Conservation (phyloP, 2,888 invertebrate species). For the Desoria tigrina region DNA sequence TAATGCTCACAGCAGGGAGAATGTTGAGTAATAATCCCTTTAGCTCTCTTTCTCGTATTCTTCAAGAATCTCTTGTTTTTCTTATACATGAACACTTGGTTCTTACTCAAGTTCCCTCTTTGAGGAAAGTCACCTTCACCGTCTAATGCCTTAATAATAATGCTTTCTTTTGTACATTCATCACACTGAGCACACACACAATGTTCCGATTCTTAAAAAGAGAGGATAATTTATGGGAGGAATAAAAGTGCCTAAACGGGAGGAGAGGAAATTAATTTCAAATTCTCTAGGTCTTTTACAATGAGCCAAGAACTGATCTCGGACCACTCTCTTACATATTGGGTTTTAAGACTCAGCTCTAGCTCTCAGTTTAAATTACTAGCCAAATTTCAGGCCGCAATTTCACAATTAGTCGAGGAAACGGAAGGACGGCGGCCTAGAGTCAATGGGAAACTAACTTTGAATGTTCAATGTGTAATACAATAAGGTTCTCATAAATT, state of each 20-base stretch:
- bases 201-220: background rate
- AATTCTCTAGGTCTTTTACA: slow-evolving; percentile 22
- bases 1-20: background rate
- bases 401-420: background rate
- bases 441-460: background rate
- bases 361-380: slow-evolving; percentile 16
- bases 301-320: slow-evolving; percentile 7
- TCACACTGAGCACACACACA: background rate
- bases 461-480: background rate
- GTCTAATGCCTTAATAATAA: background rate
- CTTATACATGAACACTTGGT: too few species aligned
- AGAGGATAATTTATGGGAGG: background rate
- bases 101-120: too few species aligned
- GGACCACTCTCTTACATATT: slow-evolving; percentile 3
- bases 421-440: background rate
- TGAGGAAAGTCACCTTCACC: too few species aligned
- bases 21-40: background rate
- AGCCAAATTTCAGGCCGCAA: background rate
- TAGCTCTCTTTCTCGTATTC: background rate
- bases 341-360: slow-evolving; percentile 15
- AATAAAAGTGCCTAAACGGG: background rate
- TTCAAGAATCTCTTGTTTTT: too few species aligned
- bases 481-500: slow-evolving; percentile 35
- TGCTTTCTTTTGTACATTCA: slow-evolving; percentile 4
- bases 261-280: slow-evolving; percentile 28